Evolutionary conservation across 2,113 vertebrate genomes (phyloP).

Genomic region (Elachura formosa): DNA sequence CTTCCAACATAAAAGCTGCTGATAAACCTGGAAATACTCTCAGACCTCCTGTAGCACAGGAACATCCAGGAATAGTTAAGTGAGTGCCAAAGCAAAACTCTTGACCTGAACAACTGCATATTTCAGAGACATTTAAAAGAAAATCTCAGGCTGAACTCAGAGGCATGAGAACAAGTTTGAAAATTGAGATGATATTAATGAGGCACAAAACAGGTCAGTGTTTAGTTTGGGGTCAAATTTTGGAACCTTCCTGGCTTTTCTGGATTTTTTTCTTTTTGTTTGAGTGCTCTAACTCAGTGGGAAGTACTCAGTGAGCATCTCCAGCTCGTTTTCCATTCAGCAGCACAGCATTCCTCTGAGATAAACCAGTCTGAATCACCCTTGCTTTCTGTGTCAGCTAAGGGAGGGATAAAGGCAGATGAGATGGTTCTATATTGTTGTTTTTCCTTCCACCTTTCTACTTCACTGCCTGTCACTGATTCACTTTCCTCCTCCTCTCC

Average conservation of each 20-base stretch:
- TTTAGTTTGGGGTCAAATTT: not conserved
- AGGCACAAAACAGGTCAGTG: not conserved
- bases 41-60: not conserved
- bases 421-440: not conserved
- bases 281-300: not conserved
- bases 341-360: not conserved
- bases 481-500: not conserved
- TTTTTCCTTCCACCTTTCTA: conserved; percentile 2
- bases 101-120: conserved; percentile 19
- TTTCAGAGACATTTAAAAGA: not conserved
- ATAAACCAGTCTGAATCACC: not conserved
- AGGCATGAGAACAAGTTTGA: not conserved
- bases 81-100: conserved; percentile 7
- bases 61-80: conserved; percentile 18
- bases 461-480: rapidly evolving
- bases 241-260: not conserved
- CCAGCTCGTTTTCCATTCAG: not conserved
- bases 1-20: not conserved
- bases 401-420: conserved; percentile 12
- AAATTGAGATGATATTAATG: not conserved
- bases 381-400: not conserved
- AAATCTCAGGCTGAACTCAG: not conserved
- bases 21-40: conserved; percentile 59
- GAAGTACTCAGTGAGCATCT: not conserved
- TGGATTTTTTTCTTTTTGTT: not conserved